Evolutionary conservation across 2,888 invertebrate genomes (phyloP), one percentile per base, ranked within the genome.

Genomic region (Sylvicola fuscatus): DNA sequence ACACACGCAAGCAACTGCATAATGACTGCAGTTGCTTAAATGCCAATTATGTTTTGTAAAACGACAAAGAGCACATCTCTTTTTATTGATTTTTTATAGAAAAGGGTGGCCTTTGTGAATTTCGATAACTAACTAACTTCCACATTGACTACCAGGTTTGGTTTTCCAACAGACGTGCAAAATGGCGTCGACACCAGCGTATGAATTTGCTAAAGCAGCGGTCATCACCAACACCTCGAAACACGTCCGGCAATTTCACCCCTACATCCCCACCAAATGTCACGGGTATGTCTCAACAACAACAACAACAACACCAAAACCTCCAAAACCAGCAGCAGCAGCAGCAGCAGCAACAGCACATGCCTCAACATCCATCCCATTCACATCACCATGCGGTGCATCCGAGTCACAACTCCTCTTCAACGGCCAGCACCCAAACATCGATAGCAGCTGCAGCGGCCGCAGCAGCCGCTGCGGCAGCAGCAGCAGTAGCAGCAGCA

Each of bases 151-250:
- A 78, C 76, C 81, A 90, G 90, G 90, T 90, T 78, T 90, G 90
- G 90, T 90, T 90, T 84, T 90, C 89, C 74, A 90, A 90, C 81
- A 86, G 90, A 81, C 81, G 90, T 70, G 90, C 90, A 66, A 90
- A 90, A 72, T 90, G 89, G 89, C 78, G 90, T 62, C 82, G 90
- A 56, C 89, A 90, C 65, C 89, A 90, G 63, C 80, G 89, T 61
- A 86, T 89, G 83, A 86, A 81, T 65, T 73, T 84, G 52, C 72
- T 86, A 64, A 84, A 84, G 62, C 78, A 81, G 53, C 72, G 76
- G 56, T 61, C 63, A 21, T 57, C 52, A 38, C 50, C 47, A 39
- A 45, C 43, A 40, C 44, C 48, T 36, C 46, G 48, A 40, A 50
- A 51, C 41, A 47, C 49, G 42, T 46, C 44, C 32, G 52, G 60